Evolutionary conservation across 2,888 invertebrate species (phyloP).

Genomic region (Neuroscelio doddi): DNA sequence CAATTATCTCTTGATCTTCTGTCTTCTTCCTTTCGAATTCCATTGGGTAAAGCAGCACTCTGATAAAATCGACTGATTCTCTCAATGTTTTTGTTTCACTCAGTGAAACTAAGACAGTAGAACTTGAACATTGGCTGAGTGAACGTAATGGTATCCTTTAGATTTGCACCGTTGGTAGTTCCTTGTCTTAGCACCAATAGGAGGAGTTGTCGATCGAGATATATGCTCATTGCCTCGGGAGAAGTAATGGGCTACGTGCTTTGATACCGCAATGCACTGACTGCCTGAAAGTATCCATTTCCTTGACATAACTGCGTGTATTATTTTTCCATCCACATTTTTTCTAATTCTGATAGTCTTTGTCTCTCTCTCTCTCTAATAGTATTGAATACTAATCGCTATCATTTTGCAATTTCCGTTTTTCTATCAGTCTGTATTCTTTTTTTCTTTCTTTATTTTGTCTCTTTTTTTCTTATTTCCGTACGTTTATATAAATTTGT

Average conservation of each 20-base stretch:
- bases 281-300: conserved; percentile 50
- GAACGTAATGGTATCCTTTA: conserved; percentile 26
- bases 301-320: too few species aligned
- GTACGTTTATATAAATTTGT: too few species aligned
- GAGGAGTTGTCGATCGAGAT: conserved; percentile 58
- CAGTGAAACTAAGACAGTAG: conserved; percentile 9
- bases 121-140: conserved; percentile 17
- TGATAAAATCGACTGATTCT: conserved; percentile 23
- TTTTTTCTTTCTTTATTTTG: too few species aligned
- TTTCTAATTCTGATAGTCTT: too few species aligned
- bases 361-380: too few species aligned
- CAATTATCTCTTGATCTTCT: not conserved
- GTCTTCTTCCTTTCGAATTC: conserved; percentile 16
- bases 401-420: too few species aligned
- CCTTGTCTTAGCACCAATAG: conserved; percentile 28
- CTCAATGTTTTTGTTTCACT: conserved; percentile 24
- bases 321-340: too few species aligned
- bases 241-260: conserved; percentile 60
- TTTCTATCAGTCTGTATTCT: too few species aligned
- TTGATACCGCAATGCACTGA: conserved; percentile 54
- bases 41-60: conserved; percentile 15
- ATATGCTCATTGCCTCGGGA: conserved; percentile 54
- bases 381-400: too few species aligned
- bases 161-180: conserved; percentile 12
- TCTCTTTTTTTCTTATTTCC: too few species aligned